Conservation (phyloP, 23 tunicate genomes). For the Clavelina lepadiformis region DNA sequence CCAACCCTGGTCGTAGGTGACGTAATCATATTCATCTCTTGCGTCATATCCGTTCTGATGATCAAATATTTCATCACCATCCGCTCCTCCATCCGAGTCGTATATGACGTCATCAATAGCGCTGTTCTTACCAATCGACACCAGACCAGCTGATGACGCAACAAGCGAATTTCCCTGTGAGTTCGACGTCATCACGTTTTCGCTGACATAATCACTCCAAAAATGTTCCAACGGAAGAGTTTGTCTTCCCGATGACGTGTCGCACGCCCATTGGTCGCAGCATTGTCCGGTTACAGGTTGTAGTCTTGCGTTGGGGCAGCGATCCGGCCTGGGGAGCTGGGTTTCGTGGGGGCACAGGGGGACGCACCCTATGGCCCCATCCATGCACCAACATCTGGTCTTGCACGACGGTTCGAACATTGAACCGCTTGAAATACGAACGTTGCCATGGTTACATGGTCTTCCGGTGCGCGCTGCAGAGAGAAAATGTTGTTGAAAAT, state of each 20-base stretch:
- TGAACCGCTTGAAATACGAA: constrained; percentile 24
- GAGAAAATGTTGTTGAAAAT: too few relatives aligned
- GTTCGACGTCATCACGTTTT: not conserved
- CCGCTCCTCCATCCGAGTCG: constrained; percentile 40
- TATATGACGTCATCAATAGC: constrained; percentile 29
- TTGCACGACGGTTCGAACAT: constrained; percentile 67
- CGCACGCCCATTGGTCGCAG: constrained; percentile 71
- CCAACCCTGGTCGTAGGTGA: constrained; percentile 10
- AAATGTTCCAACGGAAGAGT: constrained; percentile 5
- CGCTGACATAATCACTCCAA: constrained; percentile 20
- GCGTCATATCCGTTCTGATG: constrained; percentile 22
- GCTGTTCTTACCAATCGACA: not conserved
- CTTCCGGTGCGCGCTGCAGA: constrained; percentile 46
- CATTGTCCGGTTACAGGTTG: constrained; percentile 34
- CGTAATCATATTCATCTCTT: not conserved
- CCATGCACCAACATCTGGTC: constrained; percentile 64
- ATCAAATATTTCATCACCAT: constrained; percentile 58
- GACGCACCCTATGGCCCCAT: constrained; percentile 56
- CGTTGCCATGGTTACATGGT: constrained; percentile 36
- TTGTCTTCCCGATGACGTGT: constrained; percentile 1
- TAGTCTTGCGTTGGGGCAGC: constrained; percentile 58
- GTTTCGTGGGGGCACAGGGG: constrained; percentile 51
- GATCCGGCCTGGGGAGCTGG: constrained; percentile 33
- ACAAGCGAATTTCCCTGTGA: not conserved
- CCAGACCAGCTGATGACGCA: not conserved